Evolutionary conservation across 2,797 vertebrate species (phyloP), one percentile per base, ranked within the genome.

Genomic region (Ctenosaura bakeri): DNA sequence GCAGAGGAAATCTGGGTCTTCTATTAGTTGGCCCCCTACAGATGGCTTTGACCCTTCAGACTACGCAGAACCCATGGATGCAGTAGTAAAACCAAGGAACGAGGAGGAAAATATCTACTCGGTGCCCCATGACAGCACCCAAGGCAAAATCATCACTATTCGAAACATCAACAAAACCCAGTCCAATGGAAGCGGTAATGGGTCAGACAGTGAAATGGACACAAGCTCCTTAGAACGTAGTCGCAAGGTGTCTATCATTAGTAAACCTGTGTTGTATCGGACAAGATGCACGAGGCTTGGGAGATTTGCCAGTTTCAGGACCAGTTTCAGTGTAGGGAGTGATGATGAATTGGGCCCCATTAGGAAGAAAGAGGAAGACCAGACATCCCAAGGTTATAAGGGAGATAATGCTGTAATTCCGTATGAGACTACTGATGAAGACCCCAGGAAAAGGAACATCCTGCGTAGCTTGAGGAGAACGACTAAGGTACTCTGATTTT

Each of bases 141-240:
- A 99, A 92, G 99, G 99, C 88, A 99, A 99, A 92, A 99, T 99
- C 92, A 99, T 99, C 95, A 99, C 99, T 92, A 98, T 99, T 78
- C 97, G 99, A 10, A 99, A 99, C 69, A 98, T 98, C 86, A 99
- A 98, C 97, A 99, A 98, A 90, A 96, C 98, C 22, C 98, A 99
- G 24, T 96, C 99, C 32, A 99, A 99, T 0, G 98, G 99, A 42
- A 98, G 98, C 0, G 97, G 98, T 38, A 99, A 99, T 13, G 99
- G 99, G 7, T 99, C 99, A 0, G 99, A 99, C 97, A 99, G 98
- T 1, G 99, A 99, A 91, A 98, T 98, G 87, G 99, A 99, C 94
- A 98, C 98, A 52, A 98, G 98, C 95, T 99, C 99, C 20, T 91
- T 99, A 90, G 99, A 99, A 88, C 98, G 98, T 26, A 97, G 97